phyloP scores from a whole-genome alignment of 1,140 invertebrate genomes.

The Leucophenga varia region DNA sequence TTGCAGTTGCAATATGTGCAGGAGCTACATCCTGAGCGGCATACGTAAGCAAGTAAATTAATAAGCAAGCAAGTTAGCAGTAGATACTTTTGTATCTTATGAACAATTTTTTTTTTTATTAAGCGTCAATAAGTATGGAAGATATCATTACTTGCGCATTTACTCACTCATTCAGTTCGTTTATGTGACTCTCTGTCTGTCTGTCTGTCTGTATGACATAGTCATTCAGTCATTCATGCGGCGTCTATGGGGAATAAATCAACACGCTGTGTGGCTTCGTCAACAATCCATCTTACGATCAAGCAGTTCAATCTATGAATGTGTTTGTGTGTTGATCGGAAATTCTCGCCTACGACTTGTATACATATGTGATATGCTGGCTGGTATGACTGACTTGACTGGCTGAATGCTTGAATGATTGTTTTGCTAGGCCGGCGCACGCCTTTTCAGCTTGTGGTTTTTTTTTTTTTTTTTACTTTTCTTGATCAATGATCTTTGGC shows the following conservation, averaged over 20 bases:
- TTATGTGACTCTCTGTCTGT: slow-evolving; percentile 9
- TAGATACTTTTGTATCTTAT: background rate
- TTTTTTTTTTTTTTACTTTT: background rate
- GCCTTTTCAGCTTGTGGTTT: too few relatives aligned
- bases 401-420: too few relatives aligned
- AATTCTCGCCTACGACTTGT: slow-evolving; percentile 53
- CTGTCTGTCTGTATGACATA: slow-evolving; percentile 5
- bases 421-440: too few relatives aligned
- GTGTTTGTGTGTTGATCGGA: slow-evolving; percentile 52
- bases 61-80: too few relatives aligned
- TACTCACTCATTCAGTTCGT: slow-evolving; percentile 10
- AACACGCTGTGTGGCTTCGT: slow-evolving; percentile 55
- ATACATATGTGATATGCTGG: too few relatives aligned
- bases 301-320: too few relatives aligned
- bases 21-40: slow-evolving; percentile 50
- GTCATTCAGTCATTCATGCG: slow-evolving; percentile 19
- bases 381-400: too few relatives aligned
- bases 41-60: slow-evolving; percentile 30
- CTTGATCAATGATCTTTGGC: background rate
- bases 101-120: background rate
- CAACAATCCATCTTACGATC: slow-evolving; percentile 54
- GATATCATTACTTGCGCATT: too few relatives aligned
- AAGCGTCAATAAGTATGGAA: background rate
- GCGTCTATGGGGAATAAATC: slow-evolving; percentile 52
- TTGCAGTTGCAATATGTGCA: slow-evolving; percentile 34